Evolutionary conservation across 1,140 invertebrate species (phyloP).

Genomic region (Lycorma delicatula): DNA sequence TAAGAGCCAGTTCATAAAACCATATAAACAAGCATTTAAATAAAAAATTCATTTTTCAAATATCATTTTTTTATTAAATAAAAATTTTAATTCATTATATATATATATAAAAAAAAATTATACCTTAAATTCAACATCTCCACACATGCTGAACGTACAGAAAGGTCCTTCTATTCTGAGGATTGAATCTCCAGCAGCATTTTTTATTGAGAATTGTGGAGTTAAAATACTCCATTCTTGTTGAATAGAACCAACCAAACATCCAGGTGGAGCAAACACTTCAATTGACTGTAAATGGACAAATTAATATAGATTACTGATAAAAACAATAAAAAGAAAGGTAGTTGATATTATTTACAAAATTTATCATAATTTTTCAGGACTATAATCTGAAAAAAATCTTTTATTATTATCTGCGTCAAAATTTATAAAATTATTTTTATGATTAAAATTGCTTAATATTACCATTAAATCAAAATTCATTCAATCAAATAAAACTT

Average conservation of each 20-base stretch:
- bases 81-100: no score
- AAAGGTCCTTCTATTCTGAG: constrained; percentile 76
- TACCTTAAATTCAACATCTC: constrained; percentile 64
- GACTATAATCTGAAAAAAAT: not conserved
- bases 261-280: constrained; percentile 61
- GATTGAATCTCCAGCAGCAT: constrained; percentile 65
- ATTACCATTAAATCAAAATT: no score
- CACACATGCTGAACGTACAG: constrained; percentile 70
- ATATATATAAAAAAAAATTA: no score
- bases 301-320: constrained; percentile 6
- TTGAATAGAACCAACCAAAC: constrained; percentile 63
- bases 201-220: constrained; percentile 70
- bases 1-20: no score
- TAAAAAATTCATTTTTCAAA: no score
- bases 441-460: no score
- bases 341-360: not conserved
- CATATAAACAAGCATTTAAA: no score
- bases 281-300: constrained; percentile 48
- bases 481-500: no score
- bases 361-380: not conserved
- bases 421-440: no score
- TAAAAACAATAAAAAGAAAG: no score
- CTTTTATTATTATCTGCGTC: not conserved
- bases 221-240: constrained; percentile 78
- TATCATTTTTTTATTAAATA: no score